Evolutionary conservation across 2,113 vertebrate species (phyloP), one percentile per base, ranked within the genome.

Genomic region (Heterochromis multidens): DNA sequence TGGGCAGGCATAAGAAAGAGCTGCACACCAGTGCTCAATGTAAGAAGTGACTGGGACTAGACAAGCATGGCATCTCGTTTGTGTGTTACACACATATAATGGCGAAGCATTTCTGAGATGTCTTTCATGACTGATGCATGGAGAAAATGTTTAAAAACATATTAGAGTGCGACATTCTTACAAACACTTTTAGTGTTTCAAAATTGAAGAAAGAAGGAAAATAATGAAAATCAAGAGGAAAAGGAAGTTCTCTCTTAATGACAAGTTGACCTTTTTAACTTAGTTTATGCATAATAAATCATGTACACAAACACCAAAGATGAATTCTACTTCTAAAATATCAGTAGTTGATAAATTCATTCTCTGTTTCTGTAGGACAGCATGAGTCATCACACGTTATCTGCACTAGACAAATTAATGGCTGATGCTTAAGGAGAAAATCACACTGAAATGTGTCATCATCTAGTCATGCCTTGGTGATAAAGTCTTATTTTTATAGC

Each of bases 321-420:
- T 85, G 31, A 70, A 87, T 83, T 27, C 35, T 12, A 16, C 77
- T 63, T 80, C 25, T 61, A n/a, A 88, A 93, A 92, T 91, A 87
- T 83, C 88, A 83, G 35, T 29, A 77, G 19, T 52, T 88, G 87
- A 91, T 90, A 40, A 77, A 90, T 91, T 77, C 1, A n/a, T 40
- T 7, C 5, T 13, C 14, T 23, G 31, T 88, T 67, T 35, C 54
- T 58, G 54, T 40, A 77, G 19, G 46, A 81, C 37, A 46, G 46
- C 14, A 62, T 78, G 87, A 88, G 29, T 91, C 80, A 88, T 46
- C 31, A 5, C 27, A 29, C 59, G 6, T 63, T 65, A 63, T 82
- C 33, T 76, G 35, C 25, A 40, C 8, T 1, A 54, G 67, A 67
- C 46, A 27, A 21, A 60, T 61, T 60, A 60, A 88, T 63, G 52